These are phyloP conservation scores for Hyperoplus immaculatus DNA, from an alignment of 2,797 vertebrate genomes.

Conservation along the genomic window DNA sequence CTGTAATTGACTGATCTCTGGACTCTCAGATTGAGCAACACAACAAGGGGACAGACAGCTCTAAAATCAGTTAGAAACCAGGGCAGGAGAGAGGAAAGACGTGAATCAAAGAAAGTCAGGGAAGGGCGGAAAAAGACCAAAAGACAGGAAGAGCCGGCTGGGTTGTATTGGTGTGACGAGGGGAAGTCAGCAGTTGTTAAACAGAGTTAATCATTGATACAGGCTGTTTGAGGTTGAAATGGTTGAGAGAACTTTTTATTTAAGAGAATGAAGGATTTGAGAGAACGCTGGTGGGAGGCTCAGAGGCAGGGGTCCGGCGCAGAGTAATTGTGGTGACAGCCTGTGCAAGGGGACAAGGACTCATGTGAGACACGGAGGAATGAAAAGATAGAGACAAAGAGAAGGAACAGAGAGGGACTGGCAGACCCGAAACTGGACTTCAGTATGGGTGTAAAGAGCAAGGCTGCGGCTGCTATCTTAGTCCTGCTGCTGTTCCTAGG, in stretches of 20 bases:
- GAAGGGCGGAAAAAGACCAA: slow-evolving; percentile 3
- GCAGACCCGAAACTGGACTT: slow-evolving; percentile 49
- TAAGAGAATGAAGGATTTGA: slow-evolving; percentile 69
- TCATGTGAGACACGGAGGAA: slow-evolving; percentile 74
- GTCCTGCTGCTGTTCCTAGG: slow-evolving; percentile 83
- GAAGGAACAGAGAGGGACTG: slow-evolving; percentile 36
- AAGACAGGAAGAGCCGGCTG: slow-evolving; percentile 2
- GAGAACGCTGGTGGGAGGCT: slow-evolving; percentile 38
- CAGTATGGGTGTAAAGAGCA: slow-evolving; percentile 85
- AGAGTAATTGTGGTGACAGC: slow-evolving; percentile 71
- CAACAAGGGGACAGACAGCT: slow-evolving; percentile 33
- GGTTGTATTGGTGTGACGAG: neutral
- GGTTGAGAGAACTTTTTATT: slow-evolving; percentile 47
- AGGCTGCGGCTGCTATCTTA: slow-evolving; percentile 81
- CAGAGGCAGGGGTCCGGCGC: slow-evolving; percentile 51
- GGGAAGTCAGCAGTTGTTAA: slow-evolving; percentile 10
- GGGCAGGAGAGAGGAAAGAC: slow-evolving; percentile 34
- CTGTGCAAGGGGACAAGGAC: slow-evolving; percentile 68
- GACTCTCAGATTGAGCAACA: slow-evolving; percentile 82
- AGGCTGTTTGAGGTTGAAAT: slow-evolving; percentile 28
- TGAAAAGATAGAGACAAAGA: slow-evolving; percentile 62
- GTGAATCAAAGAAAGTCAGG: slow-evolving; percentile 15
- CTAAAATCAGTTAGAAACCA: slow-evolving; percentile 52
- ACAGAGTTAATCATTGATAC: slow-evolving; percentile 27
- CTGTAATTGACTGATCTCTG: slow-evolving; percentile 82